These are phyloP conservation scores for Butorides virescens DNA, from an alignment of 2,113 vertebrate species.

Conservation along the genomic window DNA sequence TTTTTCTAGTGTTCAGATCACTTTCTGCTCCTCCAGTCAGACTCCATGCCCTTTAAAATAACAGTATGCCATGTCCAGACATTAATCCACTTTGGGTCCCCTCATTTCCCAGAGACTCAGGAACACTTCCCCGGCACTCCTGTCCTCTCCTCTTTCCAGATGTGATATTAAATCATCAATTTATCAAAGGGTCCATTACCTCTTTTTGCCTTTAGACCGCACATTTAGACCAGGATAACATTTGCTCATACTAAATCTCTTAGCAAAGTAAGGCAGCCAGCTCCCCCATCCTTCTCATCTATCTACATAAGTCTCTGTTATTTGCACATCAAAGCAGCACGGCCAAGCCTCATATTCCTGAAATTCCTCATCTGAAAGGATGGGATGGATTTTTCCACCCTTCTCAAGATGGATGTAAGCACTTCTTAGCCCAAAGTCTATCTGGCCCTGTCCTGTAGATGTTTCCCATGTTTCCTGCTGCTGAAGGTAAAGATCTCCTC, in stretches of 20 bases:
- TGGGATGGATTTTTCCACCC: background rate
- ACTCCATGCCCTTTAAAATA: background rate
- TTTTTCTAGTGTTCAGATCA: background rate
- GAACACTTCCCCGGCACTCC: background rate
- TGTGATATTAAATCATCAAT: background rate
- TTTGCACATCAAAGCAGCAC: background rate
- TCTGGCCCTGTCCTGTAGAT: background rate
- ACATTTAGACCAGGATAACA: background rate
- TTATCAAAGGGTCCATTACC: background rate
- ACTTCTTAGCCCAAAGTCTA: background rate
- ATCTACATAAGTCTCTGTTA: background rate
- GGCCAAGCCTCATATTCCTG: background rate
- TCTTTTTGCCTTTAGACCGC: background rate
- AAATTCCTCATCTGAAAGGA: background rate
- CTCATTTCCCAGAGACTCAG: background rate
- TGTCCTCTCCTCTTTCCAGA: background rate
- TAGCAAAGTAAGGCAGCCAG: background rate
- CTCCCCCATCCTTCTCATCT: background rate
- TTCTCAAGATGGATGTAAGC: background rate
- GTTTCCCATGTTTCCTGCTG: background rate
- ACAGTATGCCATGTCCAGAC: background rate
- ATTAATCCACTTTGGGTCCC: background rate
- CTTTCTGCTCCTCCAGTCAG: background rate
- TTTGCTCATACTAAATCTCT: background rate
- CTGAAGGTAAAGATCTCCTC: background rate